These are phyloP conservation scores for Prenolepis imparis DNA, from an alignment of 2,888 invertebrate genomes.

Conservation along the genomic window DNA sequence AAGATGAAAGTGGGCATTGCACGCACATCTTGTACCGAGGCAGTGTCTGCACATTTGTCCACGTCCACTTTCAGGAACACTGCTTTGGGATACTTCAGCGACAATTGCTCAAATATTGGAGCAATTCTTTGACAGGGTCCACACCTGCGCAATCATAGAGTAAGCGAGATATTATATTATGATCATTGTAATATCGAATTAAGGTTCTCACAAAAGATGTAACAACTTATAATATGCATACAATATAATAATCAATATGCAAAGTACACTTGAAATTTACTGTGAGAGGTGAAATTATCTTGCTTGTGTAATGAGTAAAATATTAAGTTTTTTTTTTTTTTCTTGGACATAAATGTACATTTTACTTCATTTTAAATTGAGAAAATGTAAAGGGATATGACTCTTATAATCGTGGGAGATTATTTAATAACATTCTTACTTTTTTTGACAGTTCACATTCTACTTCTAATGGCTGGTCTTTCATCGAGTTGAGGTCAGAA, in stretches of 20 bases:
- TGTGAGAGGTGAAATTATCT: not conserved
- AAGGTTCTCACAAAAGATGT: not conserved
- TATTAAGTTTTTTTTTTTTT: not conserved
- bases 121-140: constrained; percentile 98
- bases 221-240: not conserved
- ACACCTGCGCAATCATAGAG: constrained; percentile 91
- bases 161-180: not conserved
- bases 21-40: constrained; percentile 94
- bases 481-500: not conserved
- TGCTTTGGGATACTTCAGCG: constrained; percentile 94
- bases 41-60: constrained; percentile 96
- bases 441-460: constrained; percentile 9
- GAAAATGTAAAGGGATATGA: not conserved
- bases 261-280: not conserved
- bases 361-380: not conserved
- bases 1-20: constrained; percentile 99
- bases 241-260: not conserved
- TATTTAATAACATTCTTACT: constrained; percentile 10
- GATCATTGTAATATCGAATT: not conserved
- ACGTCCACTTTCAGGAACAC: constrained; percentile 98
- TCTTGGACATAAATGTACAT: not conserved
- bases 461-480: not conserved
- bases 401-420: not conserved
- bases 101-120: constrained; percentile 96
- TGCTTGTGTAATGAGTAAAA: not conserved